phyloP scores from a whole-genome alignment of 2,888 invertebrate species.

The Lasioglossum figueresi region DNA sequence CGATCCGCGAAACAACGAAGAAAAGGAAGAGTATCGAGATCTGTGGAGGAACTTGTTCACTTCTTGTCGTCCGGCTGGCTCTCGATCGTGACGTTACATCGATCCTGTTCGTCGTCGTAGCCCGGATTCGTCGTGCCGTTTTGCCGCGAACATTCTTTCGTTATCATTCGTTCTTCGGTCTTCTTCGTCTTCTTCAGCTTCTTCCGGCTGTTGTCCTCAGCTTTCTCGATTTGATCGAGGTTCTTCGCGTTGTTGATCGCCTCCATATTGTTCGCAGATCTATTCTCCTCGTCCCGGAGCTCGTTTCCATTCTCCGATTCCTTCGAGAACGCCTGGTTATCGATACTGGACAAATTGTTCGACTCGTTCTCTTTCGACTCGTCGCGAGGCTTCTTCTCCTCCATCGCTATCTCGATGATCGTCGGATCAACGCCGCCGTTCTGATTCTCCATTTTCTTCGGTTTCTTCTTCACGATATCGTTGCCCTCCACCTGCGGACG shows the following conservation, averaged over 20 bases:
- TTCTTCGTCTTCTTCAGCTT: slow-evolving; percentile 17
- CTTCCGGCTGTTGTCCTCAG: slow-evolving; percentile 15
- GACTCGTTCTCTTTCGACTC: not conserved
- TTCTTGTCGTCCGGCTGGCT: slow-evolving; percentile 61
- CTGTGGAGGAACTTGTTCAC: slow-evolving; percentile 36
- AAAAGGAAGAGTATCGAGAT: slow-evolving; percentile 30
- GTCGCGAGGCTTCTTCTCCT: slow-evolving; percentile 55
- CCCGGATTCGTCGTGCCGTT: slow-evolving; percentile 66
- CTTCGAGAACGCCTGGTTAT: slow-evolving; percentile 61
- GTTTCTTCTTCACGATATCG: slow-evolving; percentile 87
- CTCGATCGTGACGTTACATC: slow-evolving; percentile 72
- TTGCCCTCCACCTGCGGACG: slow-evolving; percentile 85
- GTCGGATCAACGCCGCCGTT: slow-evolving; percentile 62
- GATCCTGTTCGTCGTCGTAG: slow-evolving; percentile 63
- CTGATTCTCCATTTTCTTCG: slow-evolving; percentile 70
- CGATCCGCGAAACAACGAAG: not conserved
- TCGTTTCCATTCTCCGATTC: slow-evolving; percentile 48
- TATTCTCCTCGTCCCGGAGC: slow-evolving; percentile 20
- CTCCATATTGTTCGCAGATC: slow-evolving; percentile 64
- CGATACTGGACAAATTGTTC: slow-evolving; percentile 43
- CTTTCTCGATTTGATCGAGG: slow-evolving; percentile 73
- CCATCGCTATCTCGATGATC: slow-evolving; percentile 59
- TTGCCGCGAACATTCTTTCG: slow-evolving; percentile 37
- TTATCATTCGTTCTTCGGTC: slow-evolving; percentile 24
- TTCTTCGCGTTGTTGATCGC: slow-evolving; percentile 76